Evolutionary conservation across 2,113 vertebrate species (phyloP), one percentile per base, ranked within the genome.

Genomic region (Colossoma macropomum): DNA sequence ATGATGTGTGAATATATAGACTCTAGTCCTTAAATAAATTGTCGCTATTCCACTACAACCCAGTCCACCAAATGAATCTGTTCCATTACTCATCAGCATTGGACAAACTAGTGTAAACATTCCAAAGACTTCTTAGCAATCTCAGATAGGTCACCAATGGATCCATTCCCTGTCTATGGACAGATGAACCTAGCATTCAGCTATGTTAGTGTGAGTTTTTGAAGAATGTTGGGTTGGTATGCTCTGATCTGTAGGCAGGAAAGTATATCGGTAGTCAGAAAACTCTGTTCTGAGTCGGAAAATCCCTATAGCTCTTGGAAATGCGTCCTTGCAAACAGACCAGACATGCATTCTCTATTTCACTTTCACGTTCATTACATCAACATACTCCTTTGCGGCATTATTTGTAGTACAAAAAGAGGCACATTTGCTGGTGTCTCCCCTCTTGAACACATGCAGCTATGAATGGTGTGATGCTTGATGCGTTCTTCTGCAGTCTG

Each of bases 401-500:
- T 75, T 75, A 75, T 76, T 38, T 80, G 52, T 77, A 21, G 23
- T 32, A 34, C 59, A 48, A 48, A 79, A n/a, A 48, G 56, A 25
- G 41, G 3, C 45, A 13, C 50, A 32, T 50, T 41, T 52, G n/a
- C 60, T 19, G 48, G 21, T 34, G 15, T 41, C 63, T 11, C 62
- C 50, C 79, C 27, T 38, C 27, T 19, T 23, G 27, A 74, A 54
- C 54, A 23, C 25, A 4, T 78, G 60, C 27, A 59, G 21, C 4
- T 72, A 38, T 76, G 68, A 81, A 50, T 38, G 41, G 82, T 70
- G 23, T 77, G 73, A 68, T 77, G 73, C 71, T 66, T 45, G 11
- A 68, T 77, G 83, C 56, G 56, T 83, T 72, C 81, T 82, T 75
- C 81, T 77, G 75, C 75, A 79, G 75, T 60, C 16, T 50, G 52